phyloP scores from a whole-genome alignment of 2,888 invertebrate genomes.

The Leucophenga montana region DNA sequence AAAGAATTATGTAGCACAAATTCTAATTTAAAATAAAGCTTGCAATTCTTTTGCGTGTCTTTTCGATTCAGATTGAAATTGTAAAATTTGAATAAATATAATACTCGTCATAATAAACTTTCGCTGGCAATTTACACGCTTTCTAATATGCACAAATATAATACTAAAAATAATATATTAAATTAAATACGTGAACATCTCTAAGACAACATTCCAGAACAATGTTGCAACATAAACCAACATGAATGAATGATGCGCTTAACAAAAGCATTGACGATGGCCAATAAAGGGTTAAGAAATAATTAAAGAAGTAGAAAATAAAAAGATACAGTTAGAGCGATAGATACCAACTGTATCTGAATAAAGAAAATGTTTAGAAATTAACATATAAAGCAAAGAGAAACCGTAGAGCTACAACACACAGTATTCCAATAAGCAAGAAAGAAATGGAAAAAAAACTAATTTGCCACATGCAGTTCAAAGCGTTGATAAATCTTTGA shows the following conservation, averaged over 20 bases:
- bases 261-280: background rate
- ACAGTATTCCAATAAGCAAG: background rate
- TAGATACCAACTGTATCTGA: background rate
- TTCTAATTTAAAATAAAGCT: too few relatives aligned
- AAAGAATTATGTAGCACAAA: conserved; percentile 18
- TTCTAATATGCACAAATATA: conserved; percentile 14
- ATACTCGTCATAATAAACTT: conserved; percentile 42
- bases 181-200: background rate
- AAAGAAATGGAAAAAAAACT: conserved; percentile 4
- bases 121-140: conserved; percentile 45
- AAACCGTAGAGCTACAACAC: background rate
- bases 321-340: conserved; percentile 20
- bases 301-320: conserved; percentile 15
- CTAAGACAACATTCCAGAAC: background rate
- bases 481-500: conserved; percentile 18
- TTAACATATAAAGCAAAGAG: conserved; percentile 15
- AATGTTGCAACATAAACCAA: conserved; percentile 20
- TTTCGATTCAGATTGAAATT: too few relatives aligned
- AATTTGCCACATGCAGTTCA: conserved; percentile 27
- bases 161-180: conserved; percentile 23
- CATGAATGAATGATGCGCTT: background rate
- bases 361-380: conserved; percentile 13
- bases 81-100: conserved; percentile 10
- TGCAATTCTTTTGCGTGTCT: conserved; percentile 32
- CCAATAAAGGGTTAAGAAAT: conserved; percentile 21